Evolutionary conservation across 2,888 invertebrate genomes (phyloP).

Genomic region (Tenthredo amoena): DNA sequence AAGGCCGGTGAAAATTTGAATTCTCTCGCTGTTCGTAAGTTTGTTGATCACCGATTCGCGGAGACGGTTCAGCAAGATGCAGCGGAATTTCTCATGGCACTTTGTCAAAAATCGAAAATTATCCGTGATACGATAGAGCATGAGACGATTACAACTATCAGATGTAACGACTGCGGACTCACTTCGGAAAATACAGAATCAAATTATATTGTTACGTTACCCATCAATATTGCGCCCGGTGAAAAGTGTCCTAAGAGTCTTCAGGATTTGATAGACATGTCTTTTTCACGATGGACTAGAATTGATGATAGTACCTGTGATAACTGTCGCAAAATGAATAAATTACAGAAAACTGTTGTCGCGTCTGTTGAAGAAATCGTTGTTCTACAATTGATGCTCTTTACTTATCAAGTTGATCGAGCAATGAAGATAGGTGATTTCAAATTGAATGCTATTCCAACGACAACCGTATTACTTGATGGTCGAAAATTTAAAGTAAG

Average conservation of each 20-base stretch:
- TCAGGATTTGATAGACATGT: conserved; percentile 27
- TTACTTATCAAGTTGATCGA: neutral
- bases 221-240: neutral
- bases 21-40: conserved; percentile 38
- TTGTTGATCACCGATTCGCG: conserved; percentile 39
- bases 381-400: neutral
- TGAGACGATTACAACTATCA: neutral
- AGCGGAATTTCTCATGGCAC: conserved; percentile 50
- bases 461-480: neutral
- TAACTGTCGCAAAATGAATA: neutral
- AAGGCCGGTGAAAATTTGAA: neutral
- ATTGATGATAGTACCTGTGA: neutral
- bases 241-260: conserved; percentile 6
- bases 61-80: conserved; percentile 33
- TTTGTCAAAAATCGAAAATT: conserved; percentile 34
- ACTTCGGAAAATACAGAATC: neutral
- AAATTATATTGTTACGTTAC: neutral
- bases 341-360: conserved; percentile 1
- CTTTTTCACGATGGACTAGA: conserved; percentile 28
- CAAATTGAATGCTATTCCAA: conserved; percentile 40
- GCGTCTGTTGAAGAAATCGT: neutral
- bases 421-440: conserved; percentile 6
- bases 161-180: conserved; percentile 8
- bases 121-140: conserved; percentile 7
- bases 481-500: conserved; percentile 20